Evolutionary conservation across 2,888 invertebrate genomes (phyloP).

Genomic region (Protophormia terraenovae): DNA sequence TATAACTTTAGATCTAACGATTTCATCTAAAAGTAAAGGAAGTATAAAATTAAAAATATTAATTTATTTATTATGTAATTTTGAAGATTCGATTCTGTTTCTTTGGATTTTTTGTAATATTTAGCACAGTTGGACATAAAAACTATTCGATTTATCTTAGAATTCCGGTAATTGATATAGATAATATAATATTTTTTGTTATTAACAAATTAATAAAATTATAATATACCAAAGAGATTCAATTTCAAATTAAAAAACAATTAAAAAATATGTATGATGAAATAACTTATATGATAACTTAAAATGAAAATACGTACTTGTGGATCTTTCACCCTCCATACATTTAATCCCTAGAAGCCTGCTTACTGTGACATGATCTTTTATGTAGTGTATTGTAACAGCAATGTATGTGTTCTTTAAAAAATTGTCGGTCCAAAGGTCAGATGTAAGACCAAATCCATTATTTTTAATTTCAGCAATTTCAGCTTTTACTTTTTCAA

Average conservation of each 20-base stretch:
- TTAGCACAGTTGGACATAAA: too few species aligned
- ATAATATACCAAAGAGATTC: too few species aligned
- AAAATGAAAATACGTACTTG: slow-evolving; percentile 40
- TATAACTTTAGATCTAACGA: slow-evolving; percentile 34
- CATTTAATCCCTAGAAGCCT: slow-evolving; percentile 54
- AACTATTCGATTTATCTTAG: too few species aligned
- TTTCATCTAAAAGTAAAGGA: too few species aligned
- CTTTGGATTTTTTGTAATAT: too few species aligned
- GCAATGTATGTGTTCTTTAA: slow-evolving; percentile 43
- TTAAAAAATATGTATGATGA: background rate
- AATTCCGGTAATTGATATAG: too few species aligned
- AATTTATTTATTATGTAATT: too few species aligned
- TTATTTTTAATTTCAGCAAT: slow-evolving; percentile 42
- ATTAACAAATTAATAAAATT: too few species aligned
- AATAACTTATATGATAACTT: too few species aligned
- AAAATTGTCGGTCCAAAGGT: slow-evolving; percentile 57
- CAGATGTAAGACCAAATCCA: slow-evolving; percentile 58
- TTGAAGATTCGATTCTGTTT: too few species aligned
- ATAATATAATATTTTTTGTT: too few species aligned
- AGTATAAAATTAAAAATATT: too few species aligned
- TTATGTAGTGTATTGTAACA: slow-evolving; percentile 62
- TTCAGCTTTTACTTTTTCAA: slow-evolving; percentile 44
- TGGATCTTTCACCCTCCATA: slow-evolving; percentile 53
- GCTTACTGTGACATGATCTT: slow-evolving; percentile 39
- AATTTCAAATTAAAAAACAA: background rate